Evolutionary conservation across 2,888 invertebrate species (phyloP).

Genomic region (Tenthredo mesomela): DNA sequence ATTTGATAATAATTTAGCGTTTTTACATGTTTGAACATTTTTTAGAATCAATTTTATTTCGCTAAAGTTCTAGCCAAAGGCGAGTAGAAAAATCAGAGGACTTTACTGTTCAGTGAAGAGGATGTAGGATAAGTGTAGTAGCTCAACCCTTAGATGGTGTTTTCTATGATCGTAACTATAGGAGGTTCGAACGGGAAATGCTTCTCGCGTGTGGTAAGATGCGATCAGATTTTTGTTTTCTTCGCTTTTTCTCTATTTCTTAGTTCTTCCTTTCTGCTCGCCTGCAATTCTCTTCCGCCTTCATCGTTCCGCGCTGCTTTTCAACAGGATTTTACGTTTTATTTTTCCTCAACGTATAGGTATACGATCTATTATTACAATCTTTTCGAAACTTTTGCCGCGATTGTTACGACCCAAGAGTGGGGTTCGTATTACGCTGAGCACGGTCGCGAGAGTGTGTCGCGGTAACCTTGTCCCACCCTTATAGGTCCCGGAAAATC

Average conservation of each 20-base stretch:
- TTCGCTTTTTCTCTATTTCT: background rate
- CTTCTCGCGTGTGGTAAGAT: background rate
- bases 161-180: slow-evolving; percentile 3
- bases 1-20: background rate
- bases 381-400: slow-evolving; percentile 34
- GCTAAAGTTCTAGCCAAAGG: background rate
- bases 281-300: slow-evolving; percentile 26
- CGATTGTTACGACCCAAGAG: slow-evolving; percentile 33
- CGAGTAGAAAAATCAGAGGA: background rate
- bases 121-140: background rate
- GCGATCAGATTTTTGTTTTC: background rate
- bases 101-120: background rate
- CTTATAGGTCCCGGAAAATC: slow-evolving; percentile 4
- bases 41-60: background rate
- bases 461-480: slow-evolving; percentile 21
- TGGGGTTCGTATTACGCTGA: slow-evolving; percentile 10
- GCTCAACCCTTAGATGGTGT: background rate
- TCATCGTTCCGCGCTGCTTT: slow-evolving; percentile 2
- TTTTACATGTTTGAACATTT: background rate
- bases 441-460: background rate
- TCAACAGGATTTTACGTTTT: slow-evolving; percentile 22
- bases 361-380: slow-evolving; percentile 39
- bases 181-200: background rate
- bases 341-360: background rate
- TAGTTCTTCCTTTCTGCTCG: too few species aligned